A percentile compares a stretch with the other conserved stretches of the same genome.
Conservation (phyloP, 2,888 invertebrate genomes). For the Limnephilus marmoratus region DNA sequence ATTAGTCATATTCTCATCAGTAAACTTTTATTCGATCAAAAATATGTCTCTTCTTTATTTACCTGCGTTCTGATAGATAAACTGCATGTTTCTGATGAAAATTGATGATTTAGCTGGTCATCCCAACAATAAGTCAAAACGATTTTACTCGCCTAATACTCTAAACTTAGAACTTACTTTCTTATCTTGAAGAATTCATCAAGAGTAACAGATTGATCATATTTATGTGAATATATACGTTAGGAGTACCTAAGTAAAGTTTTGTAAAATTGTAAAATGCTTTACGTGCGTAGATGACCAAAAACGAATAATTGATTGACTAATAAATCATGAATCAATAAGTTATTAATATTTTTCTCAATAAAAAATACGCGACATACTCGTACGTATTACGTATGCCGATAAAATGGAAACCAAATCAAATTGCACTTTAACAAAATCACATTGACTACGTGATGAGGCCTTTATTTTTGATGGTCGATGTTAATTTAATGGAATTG, state of each 20-base stretch:
- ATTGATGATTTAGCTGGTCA: neutral
- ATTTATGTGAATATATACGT: no score
- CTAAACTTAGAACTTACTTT: no score
- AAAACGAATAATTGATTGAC: neutral
- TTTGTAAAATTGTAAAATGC: neutral
- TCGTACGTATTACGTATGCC: neutral
- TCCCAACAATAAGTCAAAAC: neutral
- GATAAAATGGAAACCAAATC: neutral
- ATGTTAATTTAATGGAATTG: no score
- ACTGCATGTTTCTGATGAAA: neutral
- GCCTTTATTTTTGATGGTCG: no score
- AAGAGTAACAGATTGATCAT: no score
- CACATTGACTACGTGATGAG: no score
- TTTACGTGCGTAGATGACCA: neutral
- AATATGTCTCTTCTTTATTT: no score
- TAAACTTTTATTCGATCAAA: no score
- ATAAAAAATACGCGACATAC: neutral
- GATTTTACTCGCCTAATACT: neutral
- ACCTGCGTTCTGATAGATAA: neutral
- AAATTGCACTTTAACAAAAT: neutral
- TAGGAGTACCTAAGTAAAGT: no score
- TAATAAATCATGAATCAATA: no score
- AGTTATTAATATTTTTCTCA: neutral
- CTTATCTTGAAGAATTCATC: no score
- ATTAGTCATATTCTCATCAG: no score